Base-by-base conservation (phyloP, 2,888 invertebrate genomes). In the Suillia variegata region DNA sequence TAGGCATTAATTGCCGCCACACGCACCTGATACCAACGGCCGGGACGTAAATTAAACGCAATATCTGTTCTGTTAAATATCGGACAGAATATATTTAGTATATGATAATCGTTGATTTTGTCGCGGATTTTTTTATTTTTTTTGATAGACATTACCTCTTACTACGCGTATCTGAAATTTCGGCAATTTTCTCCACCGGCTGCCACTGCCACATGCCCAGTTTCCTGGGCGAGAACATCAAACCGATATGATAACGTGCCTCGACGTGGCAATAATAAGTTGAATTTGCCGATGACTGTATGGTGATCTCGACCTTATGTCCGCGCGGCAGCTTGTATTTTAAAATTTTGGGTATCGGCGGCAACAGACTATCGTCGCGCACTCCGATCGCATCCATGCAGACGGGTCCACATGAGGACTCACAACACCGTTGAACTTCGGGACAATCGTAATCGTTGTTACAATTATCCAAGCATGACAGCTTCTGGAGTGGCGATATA, bases 1-100 rank as follows among this genome's bases (percentile, higher is more conserved):
- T 87, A 85, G 1, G 85, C 85, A 73, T 89, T 90, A 2, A 92
- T 86, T 1, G 91, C 88, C 0, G 91, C 90, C 3, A 91, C 88
- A n/a, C 91, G 84, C 73, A 91, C 90, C 67, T 90, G 88, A 79
- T 91, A 92, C 91, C 91, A 91, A 52, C 88, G 86, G 2, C 91
- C 91, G 0, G 89, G 88, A 71, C 77, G 75, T 59, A 82, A 69
- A 54, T 80, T 80, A 38, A 82, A 79, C n/a, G 73, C 72, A 26
- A 79, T 75, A 52, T 75, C 73, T 48, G 72, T 81, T 67, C 81
- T 81, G 61, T 8, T 57, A 57, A 42, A 56, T 31, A 51, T 22
- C 6, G 15, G 12, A n/a, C n/a, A n/a, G n/a, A n/a, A n/a, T 6
- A 6, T 50, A 38, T 13, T 13, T 6, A 13, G n/a, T n/a, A 13